Base-by-base conservation (phyloP, 2,888 invertebrate genomes). In the Antheraea assamensis region DNA sequence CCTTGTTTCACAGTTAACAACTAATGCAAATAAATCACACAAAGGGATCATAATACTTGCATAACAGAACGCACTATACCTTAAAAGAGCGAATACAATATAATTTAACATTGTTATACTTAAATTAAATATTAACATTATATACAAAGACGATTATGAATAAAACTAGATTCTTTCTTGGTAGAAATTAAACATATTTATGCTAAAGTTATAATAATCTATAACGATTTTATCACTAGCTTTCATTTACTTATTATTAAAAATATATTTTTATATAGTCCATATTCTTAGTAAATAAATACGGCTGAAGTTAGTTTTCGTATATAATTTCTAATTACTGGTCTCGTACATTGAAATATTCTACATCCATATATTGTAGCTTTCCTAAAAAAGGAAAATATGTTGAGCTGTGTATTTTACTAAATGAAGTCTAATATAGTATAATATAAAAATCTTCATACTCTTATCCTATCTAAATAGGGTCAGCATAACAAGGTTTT, bases 101-200 rank as follows among this genome's bases (percentile, higher is more conserved):
- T 55, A 55, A 55, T 55, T 55, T n/a, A 55, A 24, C 58, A 58
- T 13, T n/a, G 21, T 66, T 72, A n/a, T 30, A 24, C 8, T 49
- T 17, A 64, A n/a, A 68, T 47, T 61, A 55, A 31, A 8, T 58
- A 73, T 73, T 70, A 68, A 72, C 68, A 70, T 24, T 73, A 70
- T 55, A 47, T 73, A 73, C 73, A 73, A 42, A 68, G 21, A 35
- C 21, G 35, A n/a, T 68, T 68, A 68, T 35, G 21, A 35, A 13
- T 68, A 35, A 0, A 68, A 68, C 68, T 68, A 68, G 68, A 68
- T 35, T 35, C n/a, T n/a, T 68, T 64, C 31, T 68, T 68, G n/a
- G 31, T 68, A n/a, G 21, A 68, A 35, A 68, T 35, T 31, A 68
- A 35, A 35, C 68, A 35, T 35, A 68, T 35, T 35, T 35, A 35